Evolutionary conservation across 2,113 vertebrate genomes (phyloP).

Genomic region (Rhinoptilus africanus): DNA sequence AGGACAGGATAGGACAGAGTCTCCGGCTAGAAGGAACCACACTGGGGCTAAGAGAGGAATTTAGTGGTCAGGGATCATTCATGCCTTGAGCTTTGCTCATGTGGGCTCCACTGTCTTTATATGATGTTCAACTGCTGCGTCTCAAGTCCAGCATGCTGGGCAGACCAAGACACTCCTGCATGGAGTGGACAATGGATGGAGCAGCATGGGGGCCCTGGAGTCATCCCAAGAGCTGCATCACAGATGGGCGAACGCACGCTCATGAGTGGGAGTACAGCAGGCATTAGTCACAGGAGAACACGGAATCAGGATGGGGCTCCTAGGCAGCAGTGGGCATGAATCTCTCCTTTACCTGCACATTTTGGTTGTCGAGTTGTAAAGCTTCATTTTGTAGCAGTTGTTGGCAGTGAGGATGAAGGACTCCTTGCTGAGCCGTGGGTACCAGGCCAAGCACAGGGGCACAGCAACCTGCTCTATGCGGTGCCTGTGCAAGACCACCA

Average conservation of each 20-base stretch:
- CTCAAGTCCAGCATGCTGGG: neutral
- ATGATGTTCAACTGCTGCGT: neutral
- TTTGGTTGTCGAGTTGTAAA: slow-evolving; percentile 86
- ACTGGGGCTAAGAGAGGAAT: neutral
- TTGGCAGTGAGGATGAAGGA: slow-evolving; percentile 85
- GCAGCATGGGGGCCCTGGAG: neutral
- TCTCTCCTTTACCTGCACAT: slow-evolving; percentile 85
- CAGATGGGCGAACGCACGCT: neutral
- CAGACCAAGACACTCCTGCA: neutral
- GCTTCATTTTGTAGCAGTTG: slow-evolving; percentile 89
- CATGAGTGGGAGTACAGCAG: neutral
- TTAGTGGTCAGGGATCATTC: neutral
- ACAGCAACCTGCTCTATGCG: slow-evolving; percentile 80
- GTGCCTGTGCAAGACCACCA: slow-evolving; percentile 77
- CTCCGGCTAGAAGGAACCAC: neutral
- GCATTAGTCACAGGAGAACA: neutral
- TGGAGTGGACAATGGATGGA: neutral
- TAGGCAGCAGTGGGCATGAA: neutral
- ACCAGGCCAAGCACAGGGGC: slow-evolving; percentile 88
- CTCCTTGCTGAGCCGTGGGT: slow-evolving; percentile 83
- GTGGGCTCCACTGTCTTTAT: neutral
- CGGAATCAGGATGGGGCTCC: neutral
- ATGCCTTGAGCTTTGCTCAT: neutral
- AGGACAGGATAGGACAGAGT: neutral
- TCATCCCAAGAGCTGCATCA: neutral